Evolutionary conservation across 2,113 vertebrate species (phyloP), one percentile per base, ranked within the genome.

Genomic region (Brachirus orientalis): DNA sequence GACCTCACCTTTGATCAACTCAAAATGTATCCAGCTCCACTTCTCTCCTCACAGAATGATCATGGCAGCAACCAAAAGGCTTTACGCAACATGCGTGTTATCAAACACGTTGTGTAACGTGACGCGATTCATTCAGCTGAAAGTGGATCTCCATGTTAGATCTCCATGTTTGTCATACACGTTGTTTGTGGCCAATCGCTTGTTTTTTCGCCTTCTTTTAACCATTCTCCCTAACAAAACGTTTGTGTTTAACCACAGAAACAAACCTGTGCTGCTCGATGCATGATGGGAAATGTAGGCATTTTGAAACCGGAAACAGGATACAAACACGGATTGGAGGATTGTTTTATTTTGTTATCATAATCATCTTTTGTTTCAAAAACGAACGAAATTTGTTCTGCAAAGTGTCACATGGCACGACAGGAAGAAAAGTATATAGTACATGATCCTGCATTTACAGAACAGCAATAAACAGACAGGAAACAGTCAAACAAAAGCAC

Each of bases 261-360:
- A 13, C 10, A 43, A 43, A 43, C 28, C 0, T 3, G 13, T 10
- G 40, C 4, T 43, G 17, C 17, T 11, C 45, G 51, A 3, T 70
- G 77, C 63, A 69, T 87, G 35, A 38, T 77, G 86, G 89, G 85
- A 89, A 14, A 22, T 87, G 86, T 77, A 84, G 79, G 63, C 48
- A 4, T 6, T 4, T 8, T 2, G 0, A 2, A 53, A 54, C 47
- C 7, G 0, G 8, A 8, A 4, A 0, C 8, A 38, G n/a, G 1
- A 48, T 3, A 11, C 0, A 18, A 22, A 22, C 1, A 5, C 6
- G 28, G 28, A n/a, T n/a, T n/a, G n/a, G n/a, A n/a, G n/a, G 3
- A 28, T 3, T 41, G 16, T 51, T 53, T n/a, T 10, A 60, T 1
- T 47, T 64, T 77, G 28, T 28, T 28, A 1, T 28, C 28, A 6